Base-by-base conservation (phyloP, 2,113 vertebrate genomes). In the Osmerus mordax region DNA sequence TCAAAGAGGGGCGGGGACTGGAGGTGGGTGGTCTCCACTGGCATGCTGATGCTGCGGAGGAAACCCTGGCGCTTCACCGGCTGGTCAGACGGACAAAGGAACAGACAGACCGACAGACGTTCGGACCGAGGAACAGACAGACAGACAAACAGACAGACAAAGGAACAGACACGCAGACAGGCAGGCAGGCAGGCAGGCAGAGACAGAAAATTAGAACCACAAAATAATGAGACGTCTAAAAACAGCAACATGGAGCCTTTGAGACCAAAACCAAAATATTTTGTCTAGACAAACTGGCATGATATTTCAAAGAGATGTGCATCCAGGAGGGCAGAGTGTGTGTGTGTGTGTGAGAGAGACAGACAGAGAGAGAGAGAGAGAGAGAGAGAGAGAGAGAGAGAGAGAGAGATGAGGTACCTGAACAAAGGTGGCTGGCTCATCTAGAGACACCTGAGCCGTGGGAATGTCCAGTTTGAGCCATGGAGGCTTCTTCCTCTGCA, bases 391-490 rank as follows among this genome's bases (percentile, higher is more conserved):
- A 15, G 23, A 4, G 54, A 19, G 71, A 47, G 41, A 47, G 7
- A 2, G 41, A 15, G 16, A 36, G 5, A 23, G 0, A 0, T 3
- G 15, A 6, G 4, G 6, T 80, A 96, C 97, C 96, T 94, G 95
- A 73, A 94, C 89, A 16, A 91, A 91, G 78, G 88, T 88, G 81
- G 89, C 86, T 25, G 89, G 87, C 81, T 96, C 95, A 3, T 99
- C 97, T 4, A 94, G 85, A 0, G 91, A 84, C 0, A 85, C 73
- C 32, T 90, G 51, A 2, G 93, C 75, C 4, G 79, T 78, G 0
- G 97, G 97, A 83, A 99, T 99, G 89, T 99, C 96, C 88, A 99
- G 90, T 80, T 92, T 93, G 23, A 99, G 91, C 96, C 97, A 98
- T 21, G 97, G 96, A 0, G 97, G 97, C 85, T 99, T 99, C 89